Evolutionary conservation across 2,888 invertebrate species (phyloP), one percentile per base, ranked within the genome.

Genomic region (Tetrapedia diversipes): DNA sequence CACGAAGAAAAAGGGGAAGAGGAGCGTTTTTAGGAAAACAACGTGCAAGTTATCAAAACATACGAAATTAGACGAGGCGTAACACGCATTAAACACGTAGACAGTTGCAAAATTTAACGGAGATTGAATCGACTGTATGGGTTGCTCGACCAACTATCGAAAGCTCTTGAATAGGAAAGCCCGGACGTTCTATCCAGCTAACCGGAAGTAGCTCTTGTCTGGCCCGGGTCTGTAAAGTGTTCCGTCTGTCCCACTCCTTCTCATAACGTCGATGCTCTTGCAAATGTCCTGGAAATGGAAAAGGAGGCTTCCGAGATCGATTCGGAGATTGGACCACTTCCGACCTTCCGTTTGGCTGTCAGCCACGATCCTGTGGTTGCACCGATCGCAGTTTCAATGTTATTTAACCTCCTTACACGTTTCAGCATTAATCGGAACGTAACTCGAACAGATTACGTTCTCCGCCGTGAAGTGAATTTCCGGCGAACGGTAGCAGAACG

Each of bases 201-300:
- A 80, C 69, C 64, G 80, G 76, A 78, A 83, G 68, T 78, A 74
- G 59, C 65, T 79, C 68, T 83, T 67, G 74, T 75, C 72, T 80
- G 72, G 51, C 73, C 47, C 39, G 65, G n/a, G 59, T 71, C 70
- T 32, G 69, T 54, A 68, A 82, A 80, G 74, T 66, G 76, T 72
- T 78, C 76, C 59, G 43, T 61, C 68, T 59, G 69, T 77, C 66
- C 59, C 72, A 59, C 49, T 73, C 61, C 16, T 37, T 70, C 70
- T 67, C 67, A 54, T 65, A 64, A 67, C 73, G 66, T 43, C 57
- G 56, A 66, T 57, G 71, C 66, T 84, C 68, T 85, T 82, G 82
- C 82, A 84, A 85, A 85, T 85, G 79, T 84, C 64, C 79, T 84
- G 82, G 85, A 85, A 85, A 82, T 85, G 82, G 79, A 77, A 82